Conservation (phyloP, 1,140 invertebrate genomes). For the Scaptomyza montana region DNA sequence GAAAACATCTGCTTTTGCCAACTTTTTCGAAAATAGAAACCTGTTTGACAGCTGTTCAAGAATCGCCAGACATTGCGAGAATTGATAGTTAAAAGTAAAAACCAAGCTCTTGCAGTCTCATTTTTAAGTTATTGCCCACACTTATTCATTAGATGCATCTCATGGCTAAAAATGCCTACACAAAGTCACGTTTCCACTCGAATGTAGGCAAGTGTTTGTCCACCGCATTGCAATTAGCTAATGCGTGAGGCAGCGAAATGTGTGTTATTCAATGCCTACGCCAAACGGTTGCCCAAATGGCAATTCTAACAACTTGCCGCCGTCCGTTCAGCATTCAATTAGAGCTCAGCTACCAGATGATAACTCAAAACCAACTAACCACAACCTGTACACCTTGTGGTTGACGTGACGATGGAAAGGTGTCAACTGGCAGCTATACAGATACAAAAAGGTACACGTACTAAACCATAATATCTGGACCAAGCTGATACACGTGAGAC, state of each 20-base stretch:
- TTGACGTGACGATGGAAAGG: conserved; percentile 21
- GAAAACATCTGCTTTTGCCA: conserved; percentile 57
- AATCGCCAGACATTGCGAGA: conserved; percentile 23
- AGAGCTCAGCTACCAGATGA: conserved; percentile 15
- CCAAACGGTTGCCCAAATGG: conserved; percentile 1
- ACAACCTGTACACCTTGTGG: conserved; percentile 55
- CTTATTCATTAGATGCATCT: conserved; percentile 64
- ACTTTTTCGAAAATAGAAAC: conserved; percentile 35
- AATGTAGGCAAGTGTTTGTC: conserved; percentile 17
- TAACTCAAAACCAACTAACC: conserved; percentile 33
- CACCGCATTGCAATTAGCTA: conserved; percentile 56
- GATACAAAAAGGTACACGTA: not conserved
- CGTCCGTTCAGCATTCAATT: conserved; percentile 25
- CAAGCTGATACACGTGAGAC: conserved; percentile 18
- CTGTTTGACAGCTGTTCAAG: conserved; percentile 69
- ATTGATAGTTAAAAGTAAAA: not conserved
- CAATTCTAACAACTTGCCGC: conserved; percentile 29
- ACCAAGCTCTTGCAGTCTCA: conserved; percentile 56
- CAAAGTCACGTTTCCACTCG: conserved; percentile 25
- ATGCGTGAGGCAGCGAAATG: conserved; percentile 48
- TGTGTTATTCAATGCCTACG: conserved; percentile 43
- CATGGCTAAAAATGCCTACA: conserved; percentile 50
- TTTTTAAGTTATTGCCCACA: conserved; percentile 51
- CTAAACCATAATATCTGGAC: conserved; percentile 4
- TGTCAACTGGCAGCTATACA: conserved; percentile 12